Evolutionary conservation across 2,888 invertebrate genomes (phyloP), one percentile per base, ranked within the genome.

Genomic region (Pseudoips prasinana): DNA sequence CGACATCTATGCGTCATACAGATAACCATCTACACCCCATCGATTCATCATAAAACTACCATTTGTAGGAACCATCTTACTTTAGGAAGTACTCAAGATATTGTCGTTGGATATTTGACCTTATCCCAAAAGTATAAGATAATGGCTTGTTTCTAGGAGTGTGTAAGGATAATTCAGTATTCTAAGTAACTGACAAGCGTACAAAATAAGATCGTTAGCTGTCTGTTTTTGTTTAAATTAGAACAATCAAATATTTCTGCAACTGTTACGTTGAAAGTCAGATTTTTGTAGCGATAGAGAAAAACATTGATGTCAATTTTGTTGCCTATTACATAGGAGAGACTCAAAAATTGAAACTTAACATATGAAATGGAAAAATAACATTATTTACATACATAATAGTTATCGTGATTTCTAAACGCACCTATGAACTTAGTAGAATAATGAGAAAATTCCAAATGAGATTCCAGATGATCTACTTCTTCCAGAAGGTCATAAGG

Each of bases 1-100:
- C 52, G 60, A 56, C 56, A 57, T 47, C 59, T 50, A 66, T 64
- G 48, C 61, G 59, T 70, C 71, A 64, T 46, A 1, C 8, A 17
- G 72, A 73, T 72, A 69, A 56, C 39, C 48, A 72, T 72, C 73
- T 34, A 25, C n/a, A n/a, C n/a, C 8, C 34, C 33, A 22, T 25
- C 57, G 44, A 57, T 57, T 44, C 51, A 53, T 57, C 57, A 57
- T 48, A 52, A 51, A 48, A 27, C 28, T 29, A 34, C 43, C 32
- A 28, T 41, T 47, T 47, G 26, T 0, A 8, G 52, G 50, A 56
- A 56, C 45, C 27, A 33, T 1, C 1, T 27, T 45, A 45, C 1
- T 0, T 2, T 32, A 44, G 38, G n/a, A n/a, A 5, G 22, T 1
- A 7, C 9, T n/a, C 17, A 17, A 25, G 29, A 1, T 1, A 1